Evolutionary conservation across 2,797 vertebrate genomes (phyloP).

Genomic region (Xenops minutus): DNA sequence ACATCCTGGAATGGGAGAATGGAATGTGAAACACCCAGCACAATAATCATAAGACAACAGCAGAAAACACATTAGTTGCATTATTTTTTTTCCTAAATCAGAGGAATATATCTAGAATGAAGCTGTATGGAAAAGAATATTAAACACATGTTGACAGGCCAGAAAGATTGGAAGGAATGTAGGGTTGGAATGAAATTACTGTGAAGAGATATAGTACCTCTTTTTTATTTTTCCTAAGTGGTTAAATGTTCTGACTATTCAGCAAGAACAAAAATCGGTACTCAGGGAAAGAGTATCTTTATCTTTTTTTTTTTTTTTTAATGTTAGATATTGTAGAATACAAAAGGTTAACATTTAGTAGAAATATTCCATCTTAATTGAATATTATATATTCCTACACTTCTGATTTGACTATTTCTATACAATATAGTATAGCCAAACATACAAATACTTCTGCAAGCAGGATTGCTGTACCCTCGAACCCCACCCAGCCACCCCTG

Average conservation of each 20-base stretch:
- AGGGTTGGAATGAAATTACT: not conserved
- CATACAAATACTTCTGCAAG: not conserved
- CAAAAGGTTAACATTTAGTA: not conserved
- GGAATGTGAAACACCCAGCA: not conserved
- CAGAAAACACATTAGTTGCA: fast-evolving
- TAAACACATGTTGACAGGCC: not conserved
- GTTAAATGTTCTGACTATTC: not conserved
- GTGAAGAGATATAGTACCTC: not conserved
- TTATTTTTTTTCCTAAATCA: not conserved
- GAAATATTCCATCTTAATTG: not conserved
- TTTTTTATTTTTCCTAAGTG: not conserved
- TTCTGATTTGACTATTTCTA: not conserved
- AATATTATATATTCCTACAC: not conserved
- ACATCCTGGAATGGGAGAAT: not conserved
- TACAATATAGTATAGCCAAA: not conserved
- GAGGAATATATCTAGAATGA: not conserved
- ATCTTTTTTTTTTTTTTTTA: not conserved
- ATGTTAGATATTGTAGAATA: not conserved
- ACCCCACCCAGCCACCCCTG: fast-evolving
- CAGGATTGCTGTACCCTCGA: not conserved
- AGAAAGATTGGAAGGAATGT: not conserved
- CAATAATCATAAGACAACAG: not conserved
- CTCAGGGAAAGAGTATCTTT: not conserved
- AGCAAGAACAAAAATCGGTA: not conserved
- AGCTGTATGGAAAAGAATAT: not conserved